Base-by-base conservation (phyloP, 2,797 vertebrate genomes). In the Anisognathus igniventris region DNA sequence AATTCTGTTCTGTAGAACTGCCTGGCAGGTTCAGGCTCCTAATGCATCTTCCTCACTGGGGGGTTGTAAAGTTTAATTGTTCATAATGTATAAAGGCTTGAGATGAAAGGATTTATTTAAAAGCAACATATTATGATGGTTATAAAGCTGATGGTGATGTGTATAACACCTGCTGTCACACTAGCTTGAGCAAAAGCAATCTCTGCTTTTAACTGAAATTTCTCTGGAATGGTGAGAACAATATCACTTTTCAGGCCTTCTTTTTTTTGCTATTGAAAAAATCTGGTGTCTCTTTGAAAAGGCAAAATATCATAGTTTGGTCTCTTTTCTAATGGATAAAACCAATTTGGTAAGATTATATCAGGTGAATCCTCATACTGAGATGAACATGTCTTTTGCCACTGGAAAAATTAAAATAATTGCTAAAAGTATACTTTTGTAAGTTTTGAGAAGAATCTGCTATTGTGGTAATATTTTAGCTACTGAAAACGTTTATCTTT, bases 61-160 rank as follows among this genome's bases (percentile, higher is more conserved):
- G 94, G 83, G 74, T 84, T 90, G 64, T 95, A 67, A 94, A 81
- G 76, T 79, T 94, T 93, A 92, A 96, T 95, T 95, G 85, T 94
- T 95, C 88, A 50, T 93, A 85, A 88, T 73, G 66, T 37, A 47
- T 61, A 74, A 91, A 85, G 74, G 88, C 88, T 84, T n/a, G 61
- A 94, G 83, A 90, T 91, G 53, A 95, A 94, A 95, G 74, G 91
- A 88, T 87, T 96, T 90, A 73, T 92, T 90, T 92, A 87, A 94
- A 75, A 92, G 86, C 65, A 91, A 53, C 0, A 5, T 65, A 68
- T 82, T 86, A 83, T 42, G 89, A 40, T 88, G 86, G 90, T 92
- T 88, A 72, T 74, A 92, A 85, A 68, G 74, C 57, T 89, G 80
- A 72, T 90, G 88, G 53, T 87, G 86, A 70, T 92, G 77, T 58